A percentile compares a stretch with the other conserved stretches of the same genome.
Conservation (phyloP, 2,888 invertebrate species). For the Microctonus hyperodae region DNA sequence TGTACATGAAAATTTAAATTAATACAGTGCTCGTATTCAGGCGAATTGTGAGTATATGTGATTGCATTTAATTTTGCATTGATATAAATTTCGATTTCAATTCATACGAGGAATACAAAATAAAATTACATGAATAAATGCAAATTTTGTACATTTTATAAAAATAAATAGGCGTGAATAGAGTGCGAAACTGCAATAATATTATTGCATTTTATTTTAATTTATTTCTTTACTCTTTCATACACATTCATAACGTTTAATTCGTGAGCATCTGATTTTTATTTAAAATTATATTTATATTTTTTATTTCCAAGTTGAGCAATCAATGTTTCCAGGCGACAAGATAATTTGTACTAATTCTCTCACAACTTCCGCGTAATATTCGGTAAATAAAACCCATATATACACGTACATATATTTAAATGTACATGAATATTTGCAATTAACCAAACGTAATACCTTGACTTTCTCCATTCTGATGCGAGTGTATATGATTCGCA, state of each 20-base stretch:
- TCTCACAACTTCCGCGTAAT: slow-evolving; percentile 32
- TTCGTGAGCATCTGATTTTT: slow-evolving; percentile 13
- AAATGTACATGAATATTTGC: slow-evolving; percentile 3
- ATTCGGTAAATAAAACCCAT: not conserved
- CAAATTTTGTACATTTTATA: slow-evolving; percentile 4
- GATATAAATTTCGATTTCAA: not conserved
- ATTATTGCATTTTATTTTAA: not conserved
- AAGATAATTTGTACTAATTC: slow-evolving; percentile 33
- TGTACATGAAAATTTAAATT: not conserved
- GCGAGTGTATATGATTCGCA: not conserved
- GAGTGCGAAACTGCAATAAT: slow-evolving; percentile 15
- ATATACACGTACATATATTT: slow-evolving; percentile 10
- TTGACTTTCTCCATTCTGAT: not conserved
- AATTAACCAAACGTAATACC: slow-evolving; percentile 1
- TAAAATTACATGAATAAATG: not conserved
- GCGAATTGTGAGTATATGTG: not conserved
- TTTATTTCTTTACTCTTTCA: not conserved
- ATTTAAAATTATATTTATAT: slow-evolving; percentile 25
- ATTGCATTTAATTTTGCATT: not conserved
- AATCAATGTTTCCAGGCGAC: slow-evolving; percentile 33
- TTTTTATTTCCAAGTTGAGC: slow-evolving; percentile 32
- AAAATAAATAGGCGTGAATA: not conserved
- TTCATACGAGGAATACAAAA: not conserved
- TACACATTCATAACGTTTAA: not conserved
- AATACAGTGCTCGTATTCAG: not conserved